A percentile compares a stretch with the other conserved stretches of the same genome.
Evolutionary conservation across 2,113 vertebrate species (phyloP).

Genomic region (Alces alces): DNA sequence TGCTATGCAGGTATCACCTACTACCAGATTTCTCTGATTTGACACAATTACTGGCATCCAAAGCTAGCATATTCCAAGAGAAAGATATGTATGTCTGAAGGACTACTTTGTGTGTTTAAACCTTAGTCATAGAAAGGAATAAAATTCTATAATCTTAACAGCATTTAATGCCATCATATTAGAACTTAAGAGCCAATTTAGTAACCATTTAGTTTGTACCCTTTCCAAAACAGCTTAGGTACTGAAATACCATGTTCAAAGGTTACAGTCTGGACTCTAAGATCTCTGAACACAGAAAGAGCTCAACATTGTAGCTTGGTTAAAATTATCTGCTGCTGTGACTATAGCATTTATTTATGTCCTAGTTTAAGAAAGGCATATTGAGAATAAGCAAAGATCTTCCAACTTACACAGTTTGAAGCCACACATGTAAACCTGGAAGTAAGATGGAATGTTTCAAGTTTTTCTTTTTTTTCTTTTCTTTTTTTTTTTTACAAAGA

Average conservation of each 20-base stretch:
- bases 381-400: not conserved
- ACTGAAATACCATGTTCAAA: not conserved
- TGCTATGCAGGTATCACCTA: not conserved
- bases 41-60: not conserved
- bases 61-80: not conserved
- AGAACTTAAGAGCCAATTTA: not conserved
- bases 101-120: not conserved
- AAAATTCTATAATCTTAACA: not conserved
- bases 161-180: not conserved
- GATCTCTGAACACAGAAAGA: not conserved
- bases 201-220: not conserved
- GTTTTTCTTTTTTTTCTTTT: not conserved
- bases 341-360: not conserved
- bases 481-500: not conserved
- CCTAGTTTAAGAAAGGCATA: not conserved
- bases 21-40: not conserved
- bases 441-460: not conserved
- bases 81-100: not conserved
- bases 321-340: not conserved
- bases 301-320: not conserved
- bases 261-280: not conserved
- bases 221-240: conserved; percentile 8
- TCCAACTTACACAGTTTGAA: not conserved
- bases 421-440: not conserved
- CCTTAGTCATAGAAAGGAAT: not conserved